Conservation (phyloP, 92 coral and sea anemone genomes). For the Scolanthus callimorphus region DNA sequence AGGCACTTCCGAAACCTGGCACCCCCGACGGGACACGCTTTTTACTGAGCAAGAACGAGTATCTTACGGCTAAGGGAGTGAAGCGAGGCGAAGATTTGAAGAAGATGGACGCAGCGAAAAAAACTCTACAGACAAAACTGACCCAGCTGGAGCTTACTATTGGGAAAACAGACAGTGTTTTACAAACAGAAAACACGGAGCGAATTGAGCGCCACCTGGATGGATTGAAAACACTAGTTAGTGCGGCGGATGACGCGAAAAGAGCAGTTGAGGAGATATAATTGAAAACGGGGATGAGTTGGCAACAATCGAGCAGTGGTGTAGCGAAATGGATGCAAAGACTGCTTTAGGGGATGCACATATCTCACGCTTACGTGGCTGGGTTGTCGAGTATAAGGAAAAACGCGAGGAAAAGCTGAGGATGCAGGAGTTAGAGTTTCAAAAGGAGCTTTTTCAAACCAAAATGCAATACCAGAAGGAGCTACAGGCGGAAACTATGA, state of each 20-base stretch:
- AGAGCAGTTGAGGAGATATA: slow-evolving; percentile 7
- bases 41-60: not conserved
- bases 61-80: too few species aligned
- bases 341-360: not conserved
- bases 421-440: not conserved
- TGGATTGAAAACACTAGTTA: slow-evolving; percentile 11
- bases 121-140: slow-evolving; percentile 8
- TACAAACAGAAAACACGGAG: slow-evolving; percentile 4
- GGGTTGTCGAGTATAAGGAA: not conserved
- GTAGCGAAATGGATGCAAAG: not conserved
- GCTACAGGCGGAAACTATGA: slow-evolving; percentile 1
- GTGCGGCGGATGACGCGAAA: slow-evolving; percentile 1
- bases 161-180: slow-evolving; percentile 5
- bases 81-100: not conserved
- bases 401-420: not conserved
- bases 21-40: slow-evolving; percentile 19
- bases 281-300: slow-evolving; percentile 6
- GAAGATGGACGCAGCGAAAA: not conserved
- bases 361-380: not conserved
- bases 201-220: slow-evolving; percentile 16
- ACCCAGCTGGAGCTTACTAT: slow-evolving; percentile 10
- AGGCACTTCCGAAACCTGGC: slow-evolving; percentile 22
- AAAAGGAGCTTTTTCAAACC: slow-evolving; percentile 1
- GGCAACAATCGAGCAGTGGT: not conserved
- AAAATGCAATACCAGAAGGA: slow-evolving; percentile 6